Base-by-base conservation (phyloP, 2,888 invertebrate species). In the Aleiodes alternator region DNA sequence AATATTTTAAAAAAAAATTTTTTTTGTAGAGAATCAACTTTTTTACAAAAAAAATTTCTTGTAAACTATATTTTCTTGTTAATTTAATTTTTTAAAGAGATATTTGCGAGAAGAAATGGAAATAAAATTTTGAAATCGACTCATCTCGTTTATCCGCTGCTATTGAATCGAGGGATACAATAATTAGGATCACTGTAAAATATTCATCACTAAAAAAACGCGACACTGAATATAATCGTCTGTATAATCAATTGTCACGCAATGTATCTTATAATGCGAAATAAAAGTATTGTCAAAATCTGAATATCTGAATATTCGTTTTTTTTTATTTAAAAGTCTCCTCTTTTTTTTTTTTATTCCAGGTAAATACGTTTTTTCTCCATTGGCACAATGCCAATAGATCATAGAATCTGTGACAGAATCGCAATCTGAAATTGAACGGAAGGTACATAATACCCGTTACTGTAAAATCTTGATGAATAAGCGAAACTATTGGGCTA, bases 181-280 rank as follows among this genome's bases (percentile, higher is more conserved):
- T 59, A 59, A 70, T 9, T 57, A 72, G 61, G 68, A 71, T 76
- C 80, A 82, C 78, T 83, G 81, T 84, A 84, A 78, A 80, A 83
- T 83, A 82, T 80, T 80, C 80, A 78, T 75, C 73, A 79, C 76
- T 79, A 81, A 78, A 81, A 81, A 78, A 78, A 57, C 72, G 78
- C 76, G 75, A 69, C 80, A 76, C 68, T 78, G 79, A 68, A 81
- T 78, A 75, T 87, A 87, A 84, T 87, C 87, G 86, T 88, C 88
- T 88, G 87, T 87, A 87, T 88, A 87, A 88, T 87, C 87, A 82
- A 87, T 87, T 87, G 87, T 88, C 87, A 86, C 87, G 85, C 85
- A 88, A 86, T 88, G 88, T 88, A 88, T 87, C 88, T 86, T 85
- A 86, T 82, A 85, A 84, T 86, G 87, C 83, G 79, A 83, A 85